These are phyloP conservation scores for Crepidodera aurea DNA, from an alignment of 2,888 invertebrate genomes.

Conservation along the genomic window DNA sequence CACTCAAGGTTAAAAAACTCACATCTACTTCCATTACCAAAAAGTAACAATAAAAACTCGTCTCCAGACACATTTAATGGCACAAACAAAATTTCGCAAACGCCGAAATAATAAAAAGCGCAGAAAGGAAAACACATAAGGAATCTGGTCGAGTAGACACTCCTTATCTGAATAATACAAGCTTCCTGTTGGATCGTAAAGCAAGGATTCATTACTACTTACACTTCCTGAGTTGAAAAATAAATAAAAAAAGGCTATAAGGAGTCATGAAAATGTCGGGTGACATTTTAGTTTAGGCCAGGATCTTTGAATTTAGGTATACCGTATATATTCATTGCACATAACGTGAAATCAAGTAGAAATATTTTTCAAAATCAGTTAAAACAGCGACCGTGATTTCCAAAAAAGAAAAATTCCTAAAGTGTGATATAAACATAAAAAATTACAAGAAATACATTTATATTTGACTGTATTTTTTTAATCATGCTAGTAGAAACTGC, in stretches of 20 bases:
- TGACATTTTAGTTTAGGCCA: background rate
- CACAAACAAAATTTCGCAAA: constrained; percentile 1
- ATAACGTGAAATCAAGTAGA: too few species aligned
- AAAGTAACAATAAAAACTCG: background rate
- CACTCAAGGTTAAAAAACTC: too few species aligned
- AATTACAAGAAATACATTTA: too few species aligned
- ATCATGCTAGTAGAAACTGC: too few species aligned
- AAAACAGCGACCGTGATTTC: too few species aligned
- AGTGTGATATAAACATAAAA: too few species aligned
- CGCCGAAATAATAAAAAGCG: background rate
- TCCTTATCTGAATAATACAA: constrained; percentile 20
- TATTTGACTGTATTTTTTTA: too few species aligned
- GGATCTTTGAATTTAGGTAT: background rate
- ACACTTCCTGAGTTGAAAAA: background rate
- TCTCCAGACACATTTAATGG: constrained; percentile 3
- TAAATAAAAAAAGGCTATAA: background rate
- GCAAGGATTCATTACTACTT: constrained; percentile 13
- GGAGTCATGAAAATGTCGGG: background rate
- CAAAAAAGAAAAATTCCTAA: too few species aligned
- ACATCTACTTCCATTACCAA: background rate
- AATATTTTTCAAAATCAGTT: too few species aligned
- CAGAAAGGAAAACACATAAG: constrained; percentile 11
- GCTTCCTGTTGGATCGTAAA: constrained; percentile 14
- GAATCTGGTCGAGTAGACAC: constrained; percentile 5
- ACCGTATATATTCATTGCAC: too few species aligned